phyloP scores from a whole-genome alignment of 2,888 invertebrate species.

The Lissonota sp. region DNA sequence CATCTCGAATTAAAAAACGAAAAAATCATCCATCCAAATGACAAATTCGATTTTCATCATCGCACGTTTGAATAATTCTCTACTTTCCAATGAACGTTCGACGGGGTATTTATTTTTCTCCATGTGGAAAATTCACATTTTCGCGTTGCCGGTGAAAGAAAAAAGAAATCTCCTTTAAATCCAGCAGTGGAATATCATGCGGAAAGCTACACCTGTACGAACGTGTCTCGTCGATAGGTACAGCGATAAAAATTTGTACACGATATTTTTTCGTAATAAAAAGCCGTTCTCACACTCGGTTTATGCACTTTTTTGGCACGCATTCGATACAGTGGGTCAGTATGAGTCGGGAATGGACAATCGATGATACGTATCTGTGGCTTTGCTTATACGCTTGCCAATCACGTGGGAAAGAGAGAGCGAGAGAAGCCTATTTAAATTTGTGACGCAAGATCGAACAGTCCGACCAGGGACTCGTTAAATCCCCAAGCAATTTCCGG shows the following conservation, averaged over 20 bases:
- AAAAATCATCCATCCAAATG: no score
- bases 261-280: conserved; percentile 38
- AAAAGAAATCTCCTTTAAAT: conserved; percentile 3
- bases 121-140: no score
- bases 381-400: conserved; percentile 41
- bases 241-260: conserved; percentile 5
- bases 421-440: conserved; percentile 65
- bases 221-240: background rate
- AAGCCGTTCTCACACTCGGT: conserved; percentile 13
- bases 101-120: no score
- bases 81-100: no score
- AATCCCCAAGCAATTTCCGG: conserved; percentile 67
- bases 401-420: conserved; percentile 32
- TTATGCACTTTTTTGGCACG: background rate
- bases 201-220: background rate
- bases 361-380: conserved; percentile 36
- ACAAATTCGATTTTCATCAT: no score
- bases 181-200: conserved; percentile 16
- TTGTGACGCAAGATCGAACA: conserved; percentile 68
- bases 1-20: no score
- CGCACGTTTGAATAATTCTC: no score
- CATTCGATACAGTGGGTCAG: conserved; percentile 11
- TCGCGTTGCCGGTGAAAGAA: conserved; percentile 18
- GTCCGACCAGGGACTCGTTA: conserved; percentile 65
- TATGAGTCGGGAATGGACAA: conserved; percentile 39